Conservation (phyloP, 2,888 invertebrate species). For the Trachelus tabidus region DNA sequence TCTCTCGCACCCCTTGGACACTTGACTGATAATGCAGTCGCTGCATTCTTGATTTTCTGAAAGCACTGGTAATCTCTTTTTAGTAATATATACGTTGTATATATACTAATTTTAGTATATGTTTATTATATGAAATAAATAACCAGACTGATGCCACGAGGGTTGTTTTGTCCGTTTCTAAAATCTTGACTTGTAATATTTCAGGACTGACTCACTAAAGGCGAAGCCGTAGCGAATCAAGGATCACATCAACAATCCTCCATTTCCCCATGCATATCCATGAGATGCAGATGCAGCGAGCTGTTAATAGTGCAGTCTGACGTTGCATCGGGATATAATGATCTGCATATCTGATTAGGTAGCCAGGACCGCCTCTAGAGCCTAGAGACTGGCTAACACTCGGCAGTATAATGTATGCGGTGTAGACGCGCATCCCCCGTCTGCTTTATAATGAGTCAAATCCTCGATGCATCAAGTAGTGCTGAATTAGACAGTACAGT, state of each 20-base stretch:
- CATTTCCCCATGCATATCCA: slow-evolving; percentile 34
- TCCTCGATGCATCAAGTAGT: background rate
- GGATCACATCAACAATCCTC: slow-evolving; percentile 7
- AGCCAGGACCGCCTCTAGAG: background rate
- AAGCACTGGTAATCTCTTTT: background rate
- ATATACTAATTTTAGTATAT: background rate
- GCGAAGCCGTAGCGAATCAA: slow-evolving; percentile 9
- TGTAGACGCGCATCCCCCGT: background rate
- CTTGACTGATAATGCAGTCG: background rate
- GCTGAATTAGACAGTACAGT: background rate
- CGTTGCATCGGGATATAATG: slow-evolving; percentile 34
- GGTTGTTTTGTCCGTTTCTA: background rate
- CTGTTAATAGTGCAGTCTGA: slow-evolving; percentile 41
- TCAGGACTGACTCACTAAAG: background rate
- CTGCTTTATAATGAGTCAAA: background rate
- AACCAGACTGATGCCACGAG: background rate
- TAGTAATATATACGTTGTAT: background rate
- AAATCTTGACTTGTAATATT: background rate
- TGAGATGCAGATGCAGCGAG: slow-evolving; percentile 37
- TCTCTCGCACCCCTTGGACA: background rate
- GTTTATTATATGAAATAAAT: no score
- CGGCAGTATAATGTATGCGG: background rate
- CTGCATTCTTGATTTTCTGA: background rate
- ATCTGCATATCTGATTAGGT: slow-evolving; percentile 28
- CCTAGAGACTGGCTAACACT: background rate